Conservation (phyloP, 2,113 vertebrate genomes). For the Syngnathus typhle region DNA sequence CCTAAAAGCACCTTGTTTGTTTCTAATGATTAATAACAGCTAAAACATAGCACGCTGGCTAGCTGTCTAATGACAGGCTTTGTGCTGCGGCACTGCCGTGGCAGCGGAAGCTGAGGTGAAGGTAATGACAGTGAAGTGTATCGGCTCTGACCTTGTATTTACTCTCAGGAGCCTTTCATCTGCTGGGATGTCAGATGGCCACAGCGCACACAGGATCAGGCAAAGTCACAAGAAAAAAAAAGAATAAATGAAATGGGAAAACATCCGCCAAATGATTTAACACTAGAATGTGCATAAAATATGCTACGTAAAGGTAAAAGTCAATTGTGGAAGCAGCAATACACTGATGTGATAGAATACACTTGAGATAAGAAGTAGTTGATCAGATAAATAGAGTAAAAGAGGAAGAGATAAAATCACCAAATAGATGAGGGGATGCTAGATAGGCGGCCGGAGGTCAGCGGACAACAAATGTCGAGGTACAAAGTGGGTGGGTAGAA, state of each 20-base stretch:
- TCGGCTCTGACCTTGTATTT: conserved; percentile 66
- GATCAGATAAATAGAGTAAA: conserved; percentile 19
- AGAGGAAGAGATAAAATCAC: conserved; percentile 40
- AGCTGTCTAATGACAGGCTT: conserved; percentile 58
- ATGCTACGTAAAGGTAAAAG: background rate
- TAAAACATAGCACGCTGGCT: conserved; percentile 37
- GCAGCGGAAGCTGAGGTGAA: conserved; percentile 60
- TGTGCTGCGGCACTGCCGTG: conserved; percentile 15
- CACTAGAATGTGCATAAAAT: background rate
- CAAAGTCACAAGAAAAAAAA: background rate
- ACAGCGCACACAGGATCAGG: conserved; percentile 37
- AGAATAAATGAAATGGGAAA: background rate
- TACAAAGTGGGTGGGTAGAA: conserved; percentile 46
- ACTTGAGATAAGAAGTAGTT: background rate
- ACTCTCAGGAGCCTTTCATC: conserved; percentile 60
- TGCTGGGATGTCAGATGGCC: conserved; percentile 30
- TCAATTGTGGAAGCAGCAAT: background rate
- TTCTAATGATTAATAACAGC: conserved; percentile 46
- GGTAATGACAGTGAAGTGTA: conserved; percentile 63
- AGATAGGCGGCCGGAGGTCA: conserved; percentile 48
- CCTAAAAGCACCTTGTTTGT: background rate
- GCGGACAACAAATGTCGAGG: conserved; percentile 36
- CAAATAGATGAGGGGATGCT: conserved; percentile 42
- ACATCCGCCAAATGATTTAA: conserved; percentile 2
- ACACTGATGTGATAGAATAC: background rate